Base-by-base conservation (phyloP, 2,797 vertebrate genomes). In the Botia almorhae region DNA sequence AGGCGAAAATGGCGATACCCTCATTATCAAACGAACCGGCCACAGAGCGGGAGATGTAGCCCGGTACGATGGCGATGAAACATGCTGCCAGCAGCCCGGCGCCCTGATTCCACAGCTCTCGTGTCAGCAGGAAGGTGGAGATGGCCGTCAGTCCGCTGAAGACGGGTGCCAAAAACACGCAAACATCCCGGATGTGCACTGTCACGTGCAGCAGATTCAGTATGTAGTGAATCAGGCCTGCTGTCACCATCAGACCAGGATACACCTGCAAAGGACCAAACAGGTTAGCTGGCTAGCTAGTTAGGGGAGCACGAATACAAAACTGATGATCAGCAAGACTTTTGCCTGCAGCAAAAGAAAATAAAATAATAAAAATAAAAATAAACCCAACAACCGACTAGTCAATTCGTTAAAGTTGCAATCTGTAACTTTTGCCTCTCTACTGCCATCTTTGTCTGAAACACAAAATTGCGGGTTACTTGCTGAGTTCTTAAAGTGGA, bases 11-110 rank as follows among this genome's bases (percentile, higher is more conserved):
- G 89, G 97, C 97, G 78, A 99, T 98, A 92, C 97, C 97, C 93
- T 99, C 97, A 64, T 99, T 99, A 93, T 99, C 97, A 82, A 98
- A 99, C 6, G 97, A 99, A 85, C 97, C 97, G 1, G 97, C 97
- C 63, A 99, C 97, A 0, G 97, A 99, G 88, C 97, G 96, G 78
- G 97, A 99, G 93, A 98, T 99, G 86, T 99, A 98, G 77, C 97
- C 97, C 16, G 97, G 97, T 64, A 98, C 97, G 87, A 99, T 98
- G 88, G 97, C 97, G 69, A 98, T 99, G 88, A 99, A 99, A 91
- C 97, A 99, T 89, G 97, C 97, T 69, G 97, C 97, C 92, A 98
- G 91, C 86, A 99, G 96, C 74, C 97, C 97, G 2, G 97, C 97
- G 69, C 97, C 97, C 89, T 98, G 97, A 92, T 97, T 98, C 97